Conservation (phyloP, 2,888 invertebrate species). For the Heliconius cydno region DNA sequence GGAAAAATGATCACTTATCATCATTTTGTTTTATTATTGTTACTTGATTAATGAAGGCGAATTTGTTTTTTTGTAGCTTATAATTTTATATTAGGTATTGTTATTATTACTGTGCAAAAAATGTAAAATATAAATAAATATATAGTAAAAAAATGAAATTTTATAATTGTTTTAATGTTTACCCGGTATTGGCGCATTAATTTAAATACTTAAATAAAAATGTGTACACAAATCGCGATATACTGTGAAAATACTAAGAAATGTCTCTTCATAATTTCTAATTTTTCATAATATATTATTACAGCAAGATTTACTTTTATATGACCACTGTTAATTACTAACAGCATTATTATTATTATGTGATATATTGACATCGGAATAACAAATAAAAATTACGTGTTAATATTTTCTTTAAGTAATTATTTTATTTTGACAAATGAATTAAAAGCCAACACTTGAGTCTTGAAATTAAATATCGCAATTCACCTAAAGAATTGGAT, state of each 20-base stretch:
- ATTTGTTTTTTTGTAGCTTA: slow-evolving; percentile 27
- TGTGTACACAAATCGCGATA: background rate
- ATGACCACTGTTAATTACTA: background rate
- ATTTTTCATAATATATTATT: background rate
- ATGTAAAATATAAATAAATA: slow-evolving; percentile 39
- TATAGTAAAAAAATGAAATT: slow-evolving; percentile 37
- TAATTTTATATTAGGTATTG: slow-evolving; percentile 31
- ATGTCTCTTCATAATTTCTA: background rate
- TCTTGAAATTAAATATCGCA: background rate
- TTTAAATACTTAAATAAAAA: background rate
- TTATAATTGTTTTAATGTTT: slow-evolving; percentile 38
- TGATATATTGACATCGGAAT: too few species aligned
- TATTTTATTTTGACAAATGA: background rate
- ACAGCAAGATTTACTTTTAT: background rate
- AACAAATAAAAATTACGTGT: too few species aligned
- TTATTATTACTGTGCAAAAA: slow-evolving; percentile 32
- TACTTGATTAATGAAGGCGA: slow-evolving; percentile 20
- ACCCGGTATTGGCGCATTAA: background rate
- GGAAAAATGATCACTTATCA: slow-evolving; percentile 5
- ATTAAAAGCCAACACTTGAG: background rate
- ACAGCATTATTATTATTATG: too few species aligned
- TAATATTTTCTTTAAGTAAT: too few species aligned
- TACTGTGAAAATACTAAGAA: background rate
- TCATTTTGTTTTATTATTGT: slow-evolving; percentile 13
- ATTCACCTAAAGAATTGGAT: slow-evolving; percentile 52